Evolutionary conservation across 2,797 vertebrate species (phyloP).

Genomic region (Orestias chungarensis): DNA sequence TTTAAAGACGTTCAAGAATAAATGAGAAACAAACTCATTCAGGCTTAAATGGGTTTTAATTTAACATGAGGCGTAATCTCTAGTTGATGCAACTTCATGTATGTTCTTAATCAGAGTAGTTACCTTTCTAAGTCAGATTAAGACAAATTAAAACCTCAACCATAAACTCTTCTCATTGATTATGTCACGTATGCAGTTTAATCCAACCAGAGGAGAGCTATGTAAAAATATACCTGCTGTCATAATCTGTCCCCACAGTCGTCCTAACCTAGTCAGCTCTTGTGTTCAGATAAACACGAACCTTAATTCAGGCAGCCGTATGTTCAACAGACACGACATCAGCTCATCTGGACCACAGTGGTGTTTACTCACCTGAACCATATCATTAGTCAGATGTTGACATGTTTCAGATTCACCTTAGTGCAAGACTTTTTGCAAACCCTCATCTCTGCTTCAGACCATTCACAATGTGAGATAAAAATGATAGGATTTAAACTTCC

Average conservation of each 20-base stretch:
- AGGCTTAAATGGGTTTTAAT: too few species aligned
- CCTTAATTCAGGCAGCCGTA: not conserved
- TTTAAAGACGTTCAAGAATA: too few species aligned
- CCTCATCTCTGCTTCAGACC: not conserved
- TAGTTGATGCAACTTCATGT: not conserved
- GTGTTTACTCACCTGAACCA: not conserved
- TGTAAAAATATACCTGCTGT: not conserved
- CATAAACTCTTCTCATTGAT: not conserved
- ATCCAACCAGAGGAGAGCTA: too few species aligned
- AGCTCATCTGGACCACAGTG: not conserved
- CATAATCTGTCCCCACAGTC: not conserved
- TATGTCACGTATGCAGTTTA: not conserved
- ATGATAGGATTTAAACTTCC: not conserved
- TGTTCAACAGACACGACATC: not conserved
- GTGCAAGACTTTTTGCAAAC: not conserved
- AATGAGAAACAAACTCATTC: too few species aligned
- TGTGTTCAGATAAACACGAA: not conserved
- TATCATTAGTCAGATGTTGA: not conserved
- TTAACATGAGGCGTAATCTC: conserved; percentile 15
- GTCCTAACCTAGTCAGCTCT: not conserved
- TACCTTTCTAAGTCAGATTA: not conserved
- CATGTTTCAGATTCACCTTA: not conserved
- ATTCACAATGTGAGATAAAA: not conserved
- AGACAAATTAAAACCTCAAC: not conserved
- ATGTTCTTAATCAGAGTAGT: not conserved